phyloP scores from a whole-genome alignment of 2,113 vertebrate species.

The Puntigrus tetrazona region DNA sequence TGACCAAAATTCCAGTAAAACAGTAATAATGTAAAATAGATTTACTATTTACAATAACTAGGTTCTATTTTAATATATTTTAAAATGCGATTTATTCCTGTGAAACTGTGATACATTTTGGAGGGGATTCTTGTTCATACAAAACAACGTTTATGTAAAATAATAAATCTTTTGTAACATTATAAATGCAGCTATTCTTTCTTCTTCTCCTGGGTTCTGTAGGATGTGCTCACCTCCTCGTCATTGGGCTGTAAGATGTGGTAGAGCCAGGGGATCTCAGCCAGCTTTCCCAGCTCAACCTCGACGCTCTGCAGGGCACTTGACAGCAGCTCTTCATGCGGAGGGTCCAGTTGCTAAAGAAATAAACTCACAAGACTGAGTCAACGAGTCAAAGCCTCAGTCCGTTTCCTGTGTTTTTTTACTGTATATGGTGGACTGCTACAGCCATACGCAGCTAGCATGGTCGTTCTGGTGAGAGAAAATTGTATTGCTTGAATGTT shows the following conservation, averaged over 20 bases:
- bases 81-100: not conserved
- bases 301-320: constrained; percentile 87
- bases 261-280: constrained; percentile 93
- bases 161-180: not conserved
- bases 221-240: constrained; percentile 82
- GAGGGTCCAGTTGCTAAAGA: constrained; percentile 87
- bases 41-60: not conserved
- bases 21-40: not conserved
- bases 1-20: not conserved
- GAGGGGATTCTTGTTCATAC: no score
- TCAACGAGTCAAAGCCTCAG: not conserved
- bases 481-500: not conserved
- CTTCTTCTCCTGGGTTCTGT: not conserved
- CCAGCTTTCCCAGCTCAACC: constrained; percentile 86
- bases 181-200: not conserved
- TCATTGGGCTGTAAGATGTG: constrained; percentile 91
- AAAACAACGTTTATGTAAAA: not conserved
- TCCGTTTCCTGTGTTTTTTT: not conserved
- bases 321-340: constrained; percentile 90
- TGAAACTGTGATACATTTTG: no score
- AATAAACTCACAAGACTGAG: constrained; percentile 4
- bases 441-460: not conserved
- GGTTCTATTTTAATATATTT: not conserved
- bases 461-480: not conserved
- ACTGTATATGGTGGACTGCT: not conserved